Conservation (phyloP, 2,797 vertebrate species). For the Rhodeus uyekii region DNA sequence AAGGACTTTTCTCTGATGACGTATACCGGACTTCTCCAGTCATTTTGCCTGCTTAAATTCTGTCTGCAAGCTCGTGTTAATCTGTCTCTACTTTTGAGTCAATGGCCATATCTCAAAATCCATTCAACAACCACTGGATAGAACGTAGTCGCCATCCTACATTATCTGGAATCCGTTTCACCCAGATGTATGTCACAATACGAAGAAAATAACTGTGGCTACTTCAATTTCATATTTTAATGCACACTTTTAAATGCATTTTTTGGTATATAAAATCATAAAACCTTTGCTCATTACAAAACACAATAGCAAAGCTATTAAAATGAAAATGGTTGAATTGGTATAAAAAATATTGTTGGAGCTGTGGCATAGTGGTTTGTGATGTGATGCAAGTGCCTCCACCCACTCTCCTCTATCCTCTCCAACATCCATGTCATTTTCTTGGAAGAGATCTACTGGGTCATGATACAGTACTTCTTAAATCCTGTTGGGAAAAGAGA, state of each 20-base stretch:
- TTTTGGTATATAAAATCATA: background rate
- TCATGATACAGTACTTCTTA: background rate
- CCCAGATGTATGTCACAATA: background rate
- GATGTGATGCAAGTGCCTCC: background rate
- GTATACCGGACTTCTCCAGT: background rate
- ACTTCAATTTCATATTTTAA: background rate
- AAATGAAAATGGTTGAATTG: background rate
- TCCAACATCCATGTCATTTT: background rate
- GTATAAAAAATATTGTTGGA: background rate
- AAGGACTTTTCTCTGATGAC: background rate
- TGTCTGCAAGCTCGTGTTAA: background rate
- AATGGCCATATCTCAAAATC: background rate
- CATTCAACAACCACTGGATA: background rate
- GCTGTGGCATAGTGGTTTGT: background rate
- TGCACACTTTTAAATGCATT: too few relatives aligned
- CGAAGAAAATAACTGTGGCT: background rate
- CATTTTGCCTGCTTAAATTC: background rate
- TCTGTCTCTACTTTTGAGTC: background rate
- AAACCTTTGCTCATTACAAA: background rate
- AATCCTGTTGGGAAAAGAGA: slow-evolving; percentile 17
- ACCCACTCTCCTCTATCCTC: background rate
- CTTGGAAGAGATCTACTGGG: slow-evolving; percentile 1
- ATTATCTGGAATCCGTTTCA: background rate
- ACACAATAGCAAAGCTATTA: background rate
- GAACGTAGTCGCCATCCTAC: background rate